Conservation (phyloP, 2,888 invertebrate genomes). For the Tetheella fluctuosa region DNA sequence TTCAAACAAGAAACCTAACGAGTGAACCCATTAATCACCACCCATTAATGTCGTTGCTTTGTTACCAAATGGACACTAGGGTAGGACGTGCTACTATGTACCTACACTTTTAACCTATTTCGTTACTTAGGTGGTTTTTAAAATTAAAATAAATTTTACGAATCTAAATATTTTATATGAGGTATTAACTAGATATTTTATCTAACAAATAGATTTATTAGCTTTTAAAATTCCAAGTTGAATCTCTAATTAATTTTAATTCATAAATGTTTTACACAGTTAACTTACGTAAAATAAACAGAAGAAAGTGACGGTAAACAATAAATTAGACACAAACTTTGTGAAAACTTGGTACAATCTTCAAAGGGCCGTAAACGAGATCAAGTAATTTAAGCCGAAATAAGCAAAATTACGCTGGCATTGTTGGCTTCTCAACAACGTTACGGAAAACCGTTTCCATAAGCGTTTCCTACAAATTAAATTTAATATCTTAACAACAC, state of each 20-base stretch:
- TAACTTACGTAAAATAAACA: slow-evolving; percentile 67
- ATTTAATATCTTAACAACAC: slow-evolving; percentile 51
- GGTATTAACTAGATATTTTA: background rate
- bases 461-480: slow-evolving; percentile 59
- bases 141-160: too few species aligned
- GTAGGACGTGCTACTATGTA: slow-evolving; percentile 38
- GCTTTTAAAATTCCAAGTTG: slow-evolving; percentile 7
- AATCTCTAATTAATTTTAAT: slow-evolving; percentile 47
- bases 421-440: slow-evolving; percentile 69
- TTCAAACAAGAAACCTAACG: slow-evolving; percentile 68
- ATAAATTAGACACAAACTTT: slow-evolving; percentile 80
- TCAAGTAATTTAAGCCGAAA: slow-evolving; percentile 80
- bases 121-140: background rate
- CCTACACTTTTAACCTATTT: slow-evolving; percentile 19
- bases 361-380: slow-evolving; percentile 79
- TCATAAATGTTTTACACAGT: slow-evolving; percentile 58
- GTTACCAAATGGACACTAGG: slow-evolving; percentile 52
- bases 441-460: slow-evolving; percentile 60
- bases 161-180: background rate
- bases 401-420: slow-evolving; percentile 77
- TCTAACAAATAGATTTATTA: background rate
- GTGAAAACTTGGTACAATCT: slow-evolving; percentile 76
- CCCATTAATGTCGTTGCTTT: slow-evolving; percentile 52
- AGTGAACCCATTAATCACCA: slow-evolving; percentile 65
- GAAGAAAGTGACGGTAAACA: slow-evolving; percentile 75